Conservation (phyloP, 2,113 vertebrate species). For the Pholis gunnellus region DNA sequence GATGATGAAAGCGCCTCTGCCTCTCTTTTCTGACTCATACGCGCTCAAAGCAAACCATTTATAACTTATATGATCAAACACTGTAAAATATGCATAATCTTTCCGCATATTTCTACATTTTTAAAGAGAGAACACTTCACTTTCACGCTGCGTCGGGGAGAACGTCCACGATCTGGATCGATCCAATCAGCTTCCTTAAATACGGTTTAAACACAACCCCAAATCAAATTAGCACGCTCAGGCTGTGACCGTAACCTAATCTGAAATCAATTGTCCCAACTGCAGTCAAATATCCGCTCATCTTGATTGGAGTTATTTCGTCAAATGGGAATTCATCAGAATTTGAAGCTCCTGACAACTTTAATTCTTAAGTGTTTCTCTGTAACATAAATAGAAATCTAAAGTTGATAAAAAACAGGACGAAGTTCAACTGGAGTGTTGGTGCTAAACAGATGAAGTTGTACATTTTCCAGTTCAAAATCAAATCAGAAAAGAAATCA, state of each 20-base stretch:
- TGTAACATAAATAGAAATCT: neutral
- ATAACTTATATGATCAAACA: slow-evolving; percentile 44
- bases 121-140: neutral
- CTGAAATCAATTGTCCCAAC: neutral
- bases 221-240: neutral
- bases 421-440: too few species aligned
- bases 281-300: neutral
- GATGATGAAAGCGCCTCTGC: slow-evolving; percentile 38
- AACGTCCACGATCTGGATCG: neutral
- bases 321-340: neutral
- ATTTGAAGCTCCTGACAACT: neutral
- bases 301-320: neutral
- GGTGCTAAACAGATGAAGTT: too few species aligned
- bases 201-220: neutral
- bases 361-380: neutral
- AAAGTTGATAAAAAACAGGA: too few species aligned
- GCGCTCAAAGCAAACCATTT: slow-evolving; percentile 41
- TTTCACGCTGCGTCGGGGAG: neutral
- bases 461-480: too few species aligned
- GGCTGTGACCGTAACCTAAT: neutral
- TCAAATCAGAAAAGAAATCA: too few species aligned
- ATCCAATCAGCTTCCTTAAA: neutral
- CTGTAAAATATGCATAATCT: slow-evolving; percentile 43
- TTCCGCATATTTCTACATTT: slow-evolving; percentile 27
- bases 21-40: slow-evolving; percentile 37